Base-by-base conservation (phyloP, 2,888 invertebrate species). In the Odontothrips loti region DNA sequence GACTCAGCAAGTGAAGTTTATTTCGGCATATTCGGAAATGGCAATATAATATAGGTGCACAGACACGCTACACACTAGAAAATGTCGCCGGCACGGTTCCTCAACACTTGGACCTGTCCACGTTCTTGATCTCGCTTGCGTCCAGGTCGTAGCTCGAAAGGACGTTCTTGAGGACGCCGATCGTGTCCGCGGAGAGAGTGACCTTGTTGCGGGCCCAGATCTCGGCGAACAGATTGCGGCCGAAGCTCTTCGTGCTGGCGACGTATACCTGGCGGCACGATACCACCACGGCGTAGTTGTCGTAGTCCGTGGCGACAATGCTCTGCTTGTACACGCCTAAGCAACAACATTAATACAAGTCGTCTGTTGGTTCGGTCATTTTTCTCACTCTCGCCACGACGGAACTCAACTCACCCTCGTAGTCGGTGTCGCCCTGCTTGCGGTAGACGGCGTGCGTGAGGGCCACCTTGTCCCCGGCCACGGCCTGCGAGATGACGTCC, bases 301-400 rank as follows among this genome's bases (percentile, higher is more conserved):
- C 83, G 81, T 83, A 83, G 81, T 83, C 83, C 79, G 83, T 83
- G 23, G 83, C 82, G 47, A 83, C 80, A 1, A 83, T 68, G 80
- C 82, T 81, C 63, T 80, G 78, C 79, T 80, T 82, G 82, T 75
- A 82, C 34, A 82, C 51, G 29, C 80, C 83, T 83, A 51, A 58
- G 20, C 58, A 15, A 4, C 17, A 15, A 15, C 58, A 58, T 11
- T 1, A 51, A 1, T 15, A 17, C 17, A 15, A 51, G 51, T 48
- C 48, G 48, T 48, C 48, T 12, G 12, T 48, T 48, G n/a, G n/a
- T n/a, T n/a, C n/a, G n/a, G n/a, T n/a, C n/a, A n/a, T n/a, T n/a
- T n/a, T n/a, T n/a, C n/a, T n/a, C n/a, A n/a, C n/a, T n/a, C n/a
- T n/a, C n/a, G n/a, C n/a, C n/a, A n/a, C n/a, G n/a, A n/a, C n/a